Percentiles rank a stretch among this genome's conserved stretches.
Conservation (phyloP, 2,113 vertebrate genomes). For the Aspidoscelis tigris region DNA sequence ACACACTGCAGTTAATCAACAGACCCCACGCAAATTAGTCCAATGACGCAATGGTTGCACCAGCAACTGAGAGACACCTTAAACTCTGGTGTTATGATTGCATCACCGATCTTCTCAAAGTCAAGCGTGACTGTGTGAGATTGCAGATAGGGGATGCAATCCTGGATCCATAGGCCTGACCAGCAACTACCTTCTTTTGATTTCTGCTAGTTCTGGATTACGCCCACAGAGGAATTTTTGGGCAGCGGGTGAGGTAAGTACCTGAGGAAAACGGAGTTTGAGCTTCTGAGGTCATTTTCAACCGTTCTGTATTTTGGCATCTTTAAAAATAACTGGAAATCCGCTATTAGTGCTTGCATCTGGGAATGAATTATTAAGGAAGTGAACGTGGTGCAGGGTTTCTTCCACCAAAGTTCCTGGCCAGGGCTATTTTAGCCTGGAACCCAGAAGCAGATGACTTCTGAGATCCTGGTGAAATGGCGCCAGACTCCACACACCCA, state of each 20-base stretch:
- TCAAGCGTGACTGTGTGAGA: slow-evolving; percentile 66
- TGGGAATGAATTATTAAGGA: not conserved
- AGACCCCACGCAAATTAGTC: slow-evolving; percentile 74
- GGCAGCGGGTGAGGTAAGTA: not conserved
- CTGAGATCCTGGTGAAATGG: too few species aligned
- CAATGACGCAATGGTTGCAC: slow-evolving; percentile 71
- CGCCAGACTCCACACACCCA: too few species aligned
- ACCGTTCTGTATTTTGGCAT: not conserved
- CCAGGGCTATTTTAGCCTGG: too few species aligned
- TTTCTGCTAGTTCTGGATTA: slow-evolving; percentile 7
- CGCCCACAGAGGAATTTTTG: not conserved
- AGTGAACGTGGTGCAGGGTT: too few species aligned
- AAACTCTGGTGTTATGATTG: slow-evolving; percentile 70
- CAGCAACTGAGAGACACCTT: slow-evolving; percentile 70
- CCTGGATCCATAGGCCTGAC: not conserved
- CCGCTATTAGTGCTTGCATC: not conserved
- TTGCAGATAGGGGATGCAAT: slow-evolving; percentile 54
- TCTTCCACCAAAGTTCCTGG: too few species aligned
- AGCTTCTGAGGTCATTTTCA: not conserved
- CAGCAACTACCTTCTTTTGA: not conserved
- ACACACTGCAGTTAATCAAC: slow-evolving; percentile 64
- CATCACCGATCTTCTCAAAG: slow-evolving; percentile 70
- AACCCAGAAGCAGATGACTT: too few species aligned
- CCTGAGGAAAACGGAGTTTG: not conserved
- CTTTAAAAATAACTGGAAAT: not conserved